These are phyloP conservation scores for Sylvia borin DNA, from an alignment of 2,797 vertebrate species.

Conservation along the genomic window DNA sequence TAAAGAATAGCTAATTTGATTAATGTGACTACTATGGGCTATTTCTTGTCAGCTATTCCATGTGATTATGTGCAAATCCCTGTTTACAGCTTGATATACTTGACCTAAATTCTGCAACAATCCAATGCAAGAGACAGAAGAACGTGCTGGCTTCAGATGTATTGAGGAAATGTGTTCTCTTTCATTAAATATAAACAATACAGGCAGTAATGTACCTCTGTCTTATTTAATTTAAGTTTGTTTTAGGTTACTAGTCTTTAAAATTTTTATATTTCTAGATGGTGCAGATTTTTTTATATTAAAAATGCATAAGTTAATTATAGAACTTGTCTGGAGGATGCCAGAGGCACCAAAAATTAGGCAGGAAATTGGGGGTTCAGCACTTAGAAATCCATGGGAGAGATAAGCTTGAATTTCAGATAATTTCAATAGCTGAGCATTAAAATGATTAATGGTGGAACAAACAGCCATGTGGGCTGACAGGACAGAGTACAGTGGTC, in stretches of 20 bases:
- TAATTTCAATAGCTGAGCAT: not conserved
- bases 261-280: not conserved
- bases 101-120: slow-evolving; percentile 44
- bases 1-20: not conserved
- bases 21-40: not conserved
- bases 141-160: not conserved
- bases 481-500: not conserved
- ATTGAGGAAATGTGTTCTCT: not conserved
- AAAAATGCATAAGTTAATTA: slow-evolving; percentile 41
- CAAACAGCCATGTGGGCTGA: not conserved
- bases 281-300: not conserved
- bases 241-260: not conserved
- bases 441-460: not conserved
- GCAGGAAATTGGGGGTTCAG: not conserved
- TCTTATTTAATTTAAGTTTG: slow-evolving; percentile 18
- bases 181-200: slow-evolving; percentile 38
- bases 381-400: not conserved
- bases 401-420: not conserved
- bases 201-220: not conserved
- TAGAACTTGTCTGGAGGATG: not conserved
- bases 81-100: slow-evolving; percentile 24
- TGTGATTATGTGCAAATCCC: slow-evolving; percentile 29
- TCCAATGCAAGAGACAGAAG: not conserved
- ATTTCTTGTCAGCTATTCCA: not conserved
- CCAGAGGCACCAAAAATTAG: not conserved